A percentile compares a stretch with the other conserved stretches of the same genome.
Conservation (phyloP, 2,113 vertebrate genomes). For the Arenaria interpres region DNA sequence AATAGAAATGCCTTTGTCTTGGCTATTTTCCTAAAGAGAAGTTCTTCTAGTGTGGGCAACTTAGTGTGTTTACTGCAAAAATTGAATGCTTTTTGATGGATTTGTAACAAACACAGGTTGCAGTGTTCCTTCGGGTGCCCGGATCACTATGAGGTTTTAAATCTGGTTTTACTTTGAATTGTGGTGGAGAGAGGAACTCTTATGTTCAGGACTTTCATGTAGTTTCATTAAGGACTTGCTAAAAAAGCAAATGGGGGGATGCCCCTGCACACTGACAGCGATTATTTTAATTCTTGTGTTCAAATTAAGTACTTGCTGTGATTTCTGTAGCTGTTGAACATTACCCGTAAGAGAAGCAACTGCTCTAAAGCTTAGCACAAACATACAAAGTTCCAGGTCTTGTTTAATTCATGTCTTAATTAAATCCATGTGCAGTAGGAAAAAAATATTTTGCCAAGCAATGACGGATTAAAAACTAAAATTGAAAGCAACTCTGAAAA, state of each 20-base stretch:
- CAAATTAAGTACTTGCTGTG: neutral
- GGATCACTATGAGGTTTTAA: neutral
- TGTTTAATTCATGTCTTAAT: accelerated
- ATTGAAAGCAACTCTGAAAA: neutral
- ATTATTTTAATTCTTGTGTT: neutral
- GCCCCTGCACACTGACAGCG: no score
- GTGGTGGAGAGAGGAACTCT: neutral
- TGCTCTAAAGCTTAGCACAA: neutral
- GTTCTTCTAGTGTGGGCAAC: no score
- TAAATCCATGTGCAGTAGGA: neutral
- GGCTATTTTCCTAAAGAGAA: neutral
- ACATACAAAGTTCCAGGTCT: neutral
- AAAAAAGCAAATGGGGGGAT: neutral
- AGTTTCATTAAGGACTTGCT: neutral
- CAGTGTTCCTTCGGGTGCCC: neutral
- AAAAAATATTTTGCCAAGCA: neutral
- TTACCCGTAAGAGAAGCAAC: neutral
- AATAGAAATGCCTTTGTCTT: neutral
- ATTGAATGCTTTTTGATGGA: neutral
- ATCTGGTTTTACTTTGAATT: neutral
- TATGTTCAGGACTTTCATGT: neutral
- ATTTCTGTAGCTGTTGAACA: neutral
- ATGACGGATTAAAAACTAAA: neutral
- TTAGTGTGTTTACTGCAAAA: neutral
- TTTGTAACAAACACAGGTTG: neutral